Evolutionary conservation across 2,113 vertebrate species (phyloP).

Genomic region (Pavo muticus): DNA sequence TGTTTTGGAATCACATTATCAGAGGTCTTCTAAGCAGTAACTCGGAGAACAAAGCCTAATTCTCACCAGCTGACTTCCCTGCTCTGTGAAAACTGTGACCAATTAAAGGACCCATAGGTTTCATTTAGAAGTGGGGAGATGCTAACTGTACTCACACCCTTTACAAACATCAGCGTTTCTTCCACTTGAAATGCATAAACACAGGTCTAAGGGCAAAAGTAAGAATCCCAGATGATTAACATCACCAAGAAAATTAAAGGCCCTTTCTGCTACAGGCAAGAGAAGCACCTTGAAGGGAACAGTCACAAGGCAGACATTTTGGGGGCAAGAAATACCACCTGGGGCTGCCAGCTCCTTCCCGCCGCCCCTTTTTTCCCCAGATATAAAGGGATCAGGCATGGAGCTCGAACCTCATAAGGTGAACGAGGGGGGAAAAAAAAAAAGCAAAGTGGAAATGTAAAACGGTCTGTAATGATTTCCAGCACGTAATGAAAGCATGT

Average conservation of each 20-base stretch:
- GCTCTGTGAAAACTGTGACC: not conserved
- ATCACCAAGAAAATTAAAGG: not conserved
- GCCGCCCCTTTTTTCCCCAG: not conserved
- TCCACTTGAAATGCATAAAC: constrained; percentile 4
- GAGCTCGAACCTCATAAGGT: accelerated
- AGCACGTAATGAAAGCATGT: not conserved
- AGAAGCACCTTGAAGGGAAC: not conserved
- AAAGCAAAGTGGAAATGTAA: not conserved
- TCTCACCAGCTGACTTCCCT: not conserved
- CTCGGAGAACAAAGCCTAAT: not conserved
- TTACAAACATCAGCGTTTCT: not conserved
- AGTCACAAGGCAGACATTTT: not conserved
- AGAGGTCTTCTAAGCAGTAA: not conserved
- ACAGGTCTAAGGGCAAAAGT: not conserved
- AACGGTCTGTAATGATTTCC: not conserved
- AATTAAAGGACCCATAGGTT: not conserved
- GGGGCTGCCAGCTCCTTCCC: not conserved
- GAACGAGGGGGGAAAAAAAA: too few relatives aligned
- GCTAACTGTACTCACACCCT: not conserved
- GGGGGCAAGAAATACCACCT: constrained; percentile 4
- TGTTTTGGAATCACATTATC: not conserved
- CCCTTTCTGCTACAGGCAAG: not conserved
- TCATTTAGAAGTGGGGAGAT: too few relatives aligned
- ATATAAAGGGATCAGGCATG: not conserved
- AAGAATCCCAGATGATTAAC: not conserved